Evolutionary conservation across 1,140 invertebrate genomes (phyloP), one percentile per base, ranked within the genome.

Genomic region (Calycopis cecrops): DNA sequence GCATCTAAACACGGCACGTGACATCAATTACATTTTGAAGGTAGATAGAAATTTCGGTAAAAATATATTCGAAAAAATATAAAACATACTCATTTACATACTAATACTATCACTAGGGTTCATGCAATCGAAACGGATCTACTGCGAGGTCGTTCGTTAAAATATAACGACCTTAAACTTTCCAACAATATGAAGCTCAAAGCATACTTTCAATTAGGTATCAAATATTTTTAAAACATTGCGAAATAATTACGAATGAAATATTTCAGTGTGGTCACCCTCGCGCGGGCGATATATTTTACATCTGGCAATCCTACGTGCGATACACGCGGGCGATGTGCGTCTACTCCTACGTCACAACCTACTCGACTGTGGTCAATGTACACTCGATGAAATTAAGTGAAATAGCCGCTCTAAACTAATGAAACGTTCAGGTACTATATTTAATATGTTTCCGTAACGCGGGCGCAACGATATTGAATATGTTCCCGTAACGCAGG

Each of bases 91-190:
- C 51, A 58, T 57, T 63, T 72, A 75, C 47, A 63, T 64, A 71
- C 72, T 79, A 79, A 53, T 57, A 60, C 71, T 81, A 80, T 69
- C 40, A 68, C 76, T 77, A 79, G 70, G 21, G 54, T 65, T 76
- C 76, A 79, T 79, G 76, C 72, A 77, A 77, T 68, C 63, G 60
- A 38, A 54, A 14, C 14, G 48, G 40, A 44, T 16, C 40, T 33
- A 52, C n/a, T 18, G 51, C 28, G 35, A 55, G 17, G 44, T 66
- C 40, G 17, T 12, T 16, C 17, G 11, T 40, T 17, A 16, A 75
- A 72, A 67, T 67, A 66, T 67, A 71, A 63, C 69, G 65, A 62
- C 67, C 63, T 65, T 48, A 49, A 35, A 57, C 53, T 35, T 28
- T 51, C 55, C 53, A 48, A 42, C 57, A 48, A 54, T 40, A 47